Base-by-base conservation (phyloP, 1,140 invertebrate genomes). In the Alviniconcha marisindica region DNA sequence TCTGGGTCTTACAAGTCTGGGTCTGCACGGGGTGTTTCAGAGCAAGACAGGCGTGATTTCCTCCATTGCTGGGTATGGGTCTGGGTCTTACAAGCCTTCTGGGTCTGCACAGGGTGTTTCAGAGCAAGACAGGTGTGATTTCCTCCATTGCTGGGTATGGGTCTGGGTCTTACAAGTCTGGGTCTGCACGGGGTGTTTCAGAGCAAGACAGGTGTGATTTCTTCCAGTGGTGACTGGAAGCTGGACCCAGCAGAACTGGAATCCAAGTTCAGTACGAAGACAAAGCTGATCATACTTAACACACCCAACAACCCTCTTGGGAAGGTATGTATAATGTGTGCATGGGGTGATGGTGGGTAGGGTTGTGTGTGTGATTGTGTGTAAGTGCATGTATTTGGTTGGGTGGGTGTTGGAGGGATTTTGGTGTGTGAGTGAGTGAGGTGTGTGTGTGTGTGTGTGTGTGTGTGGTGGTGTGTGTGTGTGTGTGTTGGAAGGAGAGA, bases 271-370 rank as follows among this genome's bases (percentile, higher is more conserved):
- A 98, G 95, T 87, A 83, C 93, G 0, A 97, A 97, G 92, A 99
- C 99, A 0, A 99, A 99, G 94, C 96, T 97, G 89, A 96, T 99
- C 10, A 96, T 99, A 77, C 83, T 99, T 2, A 99, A 99, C 93
- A 99, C 97, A 1, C 98, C 98, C 0, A 97, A 99, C 91, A 99
- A 99, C 94, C 98, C 98, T 0, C 90, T 98, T 1, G 98, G 98
- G 63, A 99, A 99, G 94, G 97, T 99, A 74, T 42, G 31, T 28
- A 24, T 1, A 5, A 15, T 44, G 12, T 28, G 66, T 38, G 51
- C 36, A 18, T n/a, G 48, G 10, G 44, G 71, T 38, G 33, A 2
- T 33, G 15, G 40, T 74, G 33, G 31, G 40, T 15, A 40, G 24
- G 31, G 14, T 14, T 36, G 28, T 42, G 38, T 73, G 31, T 73